Evolutionary conservation across 2,888 invertebrate species (phyloP).

Genomic region (Hoplodrina ambigua): DNA sequence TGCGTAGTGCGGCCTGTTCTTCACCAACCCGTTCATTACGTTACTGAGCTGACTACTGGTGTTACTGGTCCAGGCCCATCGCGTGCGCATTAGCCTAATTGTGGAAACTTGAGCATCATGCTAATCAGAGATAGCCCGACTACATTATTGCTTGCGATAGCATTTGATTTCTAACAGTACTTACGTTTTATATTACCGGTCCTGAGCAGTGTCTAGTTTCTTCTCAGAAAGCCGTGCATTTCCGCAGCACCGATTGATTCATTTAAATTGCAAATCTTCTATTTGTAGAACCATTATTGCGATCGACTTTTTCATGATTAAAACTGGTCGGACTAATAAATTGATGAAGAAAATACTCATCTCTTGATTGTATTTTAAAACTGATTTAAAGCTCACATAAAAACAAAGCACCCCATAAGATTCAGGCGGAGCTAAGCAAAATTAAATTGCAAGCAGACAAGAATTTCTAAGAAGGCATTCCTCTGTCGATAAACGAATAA

Average conservation of each 20-base stretch:
- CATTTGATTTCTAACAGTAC: constrained; percentile 55
- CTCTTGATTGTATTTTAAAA: constrained; percentile 26
- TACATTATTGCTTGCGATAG: constrained; percentile 60
- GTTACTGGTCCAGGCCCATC: constrained; percentile 77
- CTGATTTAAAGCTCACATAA: constrained; percentile 38
- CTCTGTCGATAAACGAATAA: constrained; percentile 63
- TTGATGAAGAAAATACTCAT: constrained; percentile 4
- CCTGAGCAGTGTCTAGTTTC: constrained; percentile 38
- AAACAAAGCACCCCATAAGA: constrained; percentile 54
- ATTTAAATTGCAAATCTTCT: constrained; percentile 46
- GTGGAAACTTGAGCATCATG: constrained; percentile 83
- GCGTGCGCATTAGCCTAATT: constrained; percentile 86
- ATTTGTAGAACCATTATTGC: constrained; percentile 34
- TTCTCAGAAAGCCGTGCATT: constrained; percentile 36
- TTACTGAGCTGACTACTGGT: constrained; percentile 85
- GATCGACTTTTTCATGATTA: constrained; percentile 15
- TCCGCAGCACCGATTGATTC: constrained; percentile 19
- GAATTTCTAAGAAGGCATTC: constrained; percentile 62
- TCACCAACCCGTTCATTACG: constrained; percentile 78
- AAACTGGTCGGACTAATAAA: constrained; percentile 5
- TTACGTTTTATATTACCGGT: constrained; percentile 41
- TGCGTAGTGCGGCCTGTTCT: constrained; percentile 57
- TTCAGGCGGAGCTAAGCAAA: constrained; percentile 54
- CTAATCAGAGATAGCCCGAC: constrained; percentile 78
- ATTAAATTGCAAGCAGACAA: constrained; percentile 63